A percentile compares a stretch with the other conserved stretches of the same genome.
These are phyloP conservation scores for Ianthella basta DNA, from an alignment of 37 sponge, comb jelly and placozoan species.

Conservation along the genomic window DNA sequence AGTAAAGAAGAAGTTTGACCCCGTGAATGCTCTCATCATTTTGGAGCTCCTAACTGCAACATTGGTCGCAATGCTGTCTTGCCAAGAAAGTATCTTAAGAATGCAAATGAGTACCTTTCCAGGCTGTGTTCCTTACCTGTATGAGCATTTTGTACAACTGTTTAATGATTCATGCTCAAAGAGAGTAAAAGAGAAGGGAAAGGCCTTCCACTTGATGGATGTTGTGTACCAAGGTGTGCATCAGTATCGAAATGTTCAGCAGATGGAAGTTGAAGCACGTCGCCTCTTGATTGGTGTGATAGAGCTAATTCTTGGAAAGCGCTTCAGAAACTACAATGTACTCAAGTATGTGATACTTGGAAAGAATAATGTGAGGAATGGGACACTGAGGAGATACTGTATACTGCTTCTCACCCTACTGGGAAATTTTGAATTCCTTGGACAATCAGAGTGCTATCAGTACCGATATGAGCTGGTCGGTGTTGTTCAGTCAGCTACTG, in stretches of 20 bases:
- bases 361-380: background rate
- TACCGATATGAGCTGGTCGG: background rate
- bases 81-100: background rate
- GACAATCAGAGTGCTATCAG: background rate
- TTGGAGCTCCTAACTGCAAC: conserved; percentile 2
- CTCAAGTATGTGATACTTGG: conserved; percentile 46
- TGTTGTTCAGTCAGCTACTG: background rate
- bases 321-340: conserved; percentile 20
- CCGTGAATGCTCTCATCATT: background rate
- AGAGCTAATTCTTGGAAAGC: background rate
- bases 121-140: conserved; percentile 27
- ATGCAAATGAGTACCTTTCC: background rate
- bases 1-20: conserved; percentile 4
- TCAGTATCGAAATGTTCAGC: background rate
- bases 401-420: conserved; percentile 43
- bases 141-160: conserved; percentile 46
- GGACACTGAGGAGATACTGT: conserved; percentile 37
- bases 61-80: background rate
- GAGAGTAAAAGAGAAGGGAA: background rate
- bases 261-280: background rate
- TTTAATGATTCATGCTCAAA: conserved; percentile 31
- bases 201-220: background rate
- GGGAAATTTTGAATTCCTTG: conserved; percentile 43
- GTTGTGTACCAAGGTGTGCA: conserved; percentile 8
- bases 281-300: background rate